Evolutionary conservation across 2,888 invertebrate genomes (phyloP).

Genomic region (Suillia variegata): DNA sequence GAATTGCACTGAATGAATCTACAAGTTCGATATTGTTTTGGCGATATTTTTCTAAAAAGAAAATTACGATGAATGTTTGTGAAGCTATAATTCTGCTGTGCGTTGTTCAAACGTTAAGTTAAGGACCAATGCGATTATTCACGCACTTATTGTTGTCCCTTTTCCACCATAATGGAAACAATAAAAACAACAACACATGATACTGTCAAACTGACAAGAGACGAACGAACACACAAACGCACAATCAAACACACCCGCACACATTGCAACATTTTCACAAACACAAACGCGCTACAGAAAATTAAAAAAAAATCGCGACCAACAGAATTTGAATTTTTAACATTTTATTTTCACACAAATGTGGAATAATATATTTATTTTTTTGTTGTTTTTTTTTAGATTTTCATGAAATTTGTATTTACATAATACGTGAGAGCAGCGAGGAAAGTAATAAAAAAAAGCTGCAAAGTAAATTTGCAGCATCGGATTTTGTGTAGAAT

Average conservation of each 20-base stretch:
- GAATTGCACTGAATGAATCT: too few species aligned
- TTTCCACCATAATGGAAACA: too few species aligned
- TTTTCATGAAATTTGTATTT: too few species aligned
- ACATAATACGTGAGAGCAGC: too few species aligned
- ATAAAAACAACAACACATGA: too few species aligned
- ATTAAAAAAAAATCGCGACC: conserved; percentile 49
- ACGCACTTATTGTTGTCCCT: conserved; percentile 32
- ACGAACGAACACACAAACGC: conserved; percentile 8
- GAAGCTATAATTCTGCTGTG: too few species aligned
- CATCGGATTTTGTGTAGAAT: conserved; percentile 13
- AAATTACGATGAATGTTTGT: too few species aligned
- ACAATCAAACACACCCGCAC: conserved; percentile 4
- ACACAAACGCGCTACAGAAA: conserved; percentile 30
- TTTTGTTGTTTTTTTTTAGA: conserved; percentile 35
- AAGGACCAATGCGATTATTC: conserved; percentile 19
- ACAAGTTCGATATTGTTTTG: too few species aligned
- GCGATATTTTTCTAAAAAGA: too few species aligned
- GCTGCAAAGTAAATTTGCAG: conserved; percentile 33
- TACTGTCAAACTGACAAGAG: too few species aligned
- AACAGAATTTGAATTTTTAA: conserved; percentile 54
- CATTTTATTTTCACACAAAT: too few species aligned
- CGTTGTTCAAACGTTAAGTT: too few species aligned
- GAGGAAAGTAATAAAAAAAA: conserved; percentile 22
- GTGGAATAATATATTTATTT: conserved; percentile 48
- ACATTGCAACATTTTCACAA: not conserved